Conservation (phyloP, 2,797 vertebrate genomes). For the Acestrorhynchus altus region DNA sequence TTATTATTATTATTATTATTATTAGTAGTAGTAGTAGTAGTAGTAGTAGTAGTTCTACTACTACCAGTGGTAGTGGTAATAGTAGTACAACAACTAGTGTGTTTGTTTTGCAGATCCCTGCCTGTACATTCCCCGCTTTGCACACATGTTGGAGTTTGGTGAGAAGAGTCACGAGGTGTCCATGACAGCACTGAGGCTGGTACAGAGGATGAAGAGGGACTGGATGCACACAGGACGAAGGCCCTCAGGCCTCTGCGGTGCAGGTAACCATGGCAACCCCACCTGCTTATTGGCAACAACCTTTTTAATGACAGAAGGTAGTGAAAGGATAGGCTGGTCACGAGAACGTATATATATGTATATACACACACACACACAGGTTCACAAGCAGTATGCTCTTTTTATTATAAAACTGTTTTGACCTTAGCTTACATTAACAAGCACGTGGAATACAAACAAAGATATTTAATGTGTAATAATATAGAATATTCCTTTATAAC, state of each 20-base stretch:
- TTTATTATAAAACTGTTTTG: no score
- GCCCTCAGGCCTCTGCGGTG: slow-evolving; percentile 95
- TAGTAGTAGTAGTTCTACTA: no score
- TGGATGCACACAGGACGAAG: slow-evolving; percentile 98
- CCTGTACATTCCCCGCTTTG: slow-evolving; percentile 95
- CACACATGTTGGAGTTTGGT: slow-evolving; percentile 95
- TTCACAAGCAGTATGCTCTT: no score
- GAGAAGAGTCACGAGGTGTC: slow-evolving; percentile 97
- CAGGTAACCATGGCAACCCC: slow-evolving; percentile 79
- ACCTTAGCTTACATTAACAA: no score
- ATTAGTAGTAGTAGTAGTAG: no score
- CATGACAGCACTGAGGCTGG: slow-evolving; percentile 92
- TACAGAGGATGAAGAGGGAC: slow-evolving; percentile 98
- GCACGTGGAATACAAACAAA: no score
- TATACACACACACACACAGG: no score
- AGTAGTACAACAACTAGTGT: no score
- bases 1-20: no score
- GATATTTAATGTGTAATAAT: no score
- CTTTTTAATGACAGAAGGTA: slow-evolving; percentile 43
- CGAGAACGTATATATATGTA: not conserved
- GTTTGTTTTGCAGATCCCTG: slow-evolving; percentile 90
- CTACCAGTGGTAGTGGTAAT: no score
- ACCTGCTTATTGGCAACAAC: slow-evolving; percentile 35
- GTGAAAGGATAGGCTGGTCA: not conserved
- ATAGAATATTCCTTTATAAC: no score